Conservation (phyloP, 2,888 invertebrate genomes). For the Thalpophila matura region DNA sequence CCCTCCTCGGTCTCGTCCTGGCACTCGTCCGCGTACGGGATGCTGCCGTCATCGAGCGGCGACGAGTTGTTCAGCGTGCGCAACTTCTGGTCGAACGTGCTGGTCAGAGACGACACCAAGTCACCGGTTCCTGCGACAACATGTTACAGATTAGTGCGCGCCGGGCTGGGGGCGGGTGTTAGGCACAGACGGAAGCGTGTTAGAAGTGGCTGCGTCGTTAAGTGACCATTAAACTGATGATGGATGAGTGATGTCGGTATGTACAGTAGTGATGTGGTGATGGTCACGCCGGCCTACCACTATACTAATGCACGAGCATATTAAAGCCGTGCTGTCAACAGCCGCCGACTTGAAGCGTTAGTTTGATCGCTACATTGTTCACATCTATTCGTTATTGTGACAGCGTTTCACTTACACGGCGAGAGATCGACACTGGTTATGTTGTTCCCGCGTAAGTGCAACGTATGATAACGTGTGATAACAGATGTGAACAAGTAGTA, state of each 20-base stretch:
- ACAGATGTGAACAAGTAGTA: conserved; percentile 73
- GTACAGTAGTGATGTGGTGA: conserved; percentile 68
- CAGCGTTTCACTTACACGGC: conserved; percentile 30
- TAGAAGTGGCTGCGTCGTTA: conserved; percentile 71
- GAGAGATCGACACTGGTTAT: conserved; percentile 24
- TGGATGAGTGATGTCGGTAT: conserved; percentile 70
- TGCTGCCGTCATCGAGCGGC: conserved; percentile 92
- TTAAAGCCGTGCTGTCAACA: conserved; percentile 82
- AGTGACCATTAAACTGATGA: conserved; percentile 69
- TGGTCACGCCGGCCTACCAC: conserved; percentile 52
- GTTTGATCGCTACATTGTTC: conserved; percentile 73
- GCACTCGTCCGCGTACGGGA: conserved; percentile 93
- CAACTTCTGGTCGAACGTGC: conserved; percentile 96
- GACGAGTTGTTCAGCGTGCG: conserved; percentile 93
- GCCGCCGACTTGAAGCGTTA: conserved; percentile 83
- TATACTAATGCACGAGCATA: conserved; percentile 71
- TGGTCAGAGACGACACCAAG: conserved; percentile 95
- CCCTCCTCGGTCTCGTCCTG: conserved; percentile 89
- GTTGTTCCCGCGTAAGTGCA: conserved; percentile 19
- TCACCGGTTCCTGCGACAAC: conserved; percentile 94
- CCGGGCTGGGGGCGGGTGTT: conserved; percentile 27
- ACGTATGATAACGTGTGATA: conserved; percentile 37
- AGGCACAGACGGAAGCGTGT: conserved; percentile 79
- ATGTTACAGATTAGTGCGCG: conserved; percentile 54
- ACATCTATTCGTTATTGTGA: conserved; percentile 63